Base-by-base conservation (phyloP, 1,140 invertebrate species). In the Drosophila ercepeae region DNA sequence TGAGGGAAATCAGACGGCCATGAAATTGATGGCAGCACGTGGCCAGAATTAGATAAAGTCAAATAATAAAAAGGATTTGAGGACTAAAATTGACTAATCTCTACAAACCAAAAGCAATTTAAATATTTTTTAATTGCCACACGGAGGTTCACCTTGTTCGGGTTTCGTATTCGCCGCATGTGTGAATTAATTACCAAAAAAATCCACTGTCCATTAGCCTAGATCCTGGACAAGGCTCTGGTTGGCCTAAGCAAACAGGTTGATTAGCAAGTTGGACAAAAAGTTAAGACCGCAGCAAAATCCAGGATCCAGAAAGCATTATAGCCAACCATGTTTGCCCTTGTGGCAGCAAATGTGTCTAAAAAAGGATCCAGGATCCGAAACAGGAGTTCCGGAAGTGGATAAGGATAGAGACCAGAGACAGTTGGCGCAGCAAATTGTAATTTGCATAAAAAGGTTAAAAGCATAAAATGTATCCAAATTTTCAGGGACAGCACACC, bases 391-490 rank as follows among this genome's bases (percentile, higher is more conserved):
- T 9, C 60, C 44, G 42, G 55, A 32, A 34, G 14, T 51, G 4
- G 36, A 13, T 14, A 14, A 25, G 21, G 7, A 39, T 42, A 44
- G 14, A 49, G 21, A 25, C 14, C 39, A 42, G 39, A 42, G 39
- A 9, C 14, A 18, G 39, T 18, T 42, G 39, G 39, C 16, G 39
- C 36, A 39, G 36, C 13, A 25, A 77, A 57, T 58, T 42, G 74
- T 71, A 74, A 88, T 86, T 86, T 86, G 81, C 81, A 86, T 88
- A 86, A 86, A 86, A 88, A 88, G 81, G 81, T 86, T 81, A 81
- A 48, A 46, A 59, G 53, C 75, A 79, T 71, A 59, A 75, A 81
- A 72, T 72, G 77, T 68, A 74, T 75, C 55, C 79, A 72, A 81
- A 88, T 86, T 74, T 75, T 79, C 41, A 42, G 45, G 53, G 21